Conservation (phyloP, 2,888 invertebrate species). For the Anthophora plumipes region DNA sequence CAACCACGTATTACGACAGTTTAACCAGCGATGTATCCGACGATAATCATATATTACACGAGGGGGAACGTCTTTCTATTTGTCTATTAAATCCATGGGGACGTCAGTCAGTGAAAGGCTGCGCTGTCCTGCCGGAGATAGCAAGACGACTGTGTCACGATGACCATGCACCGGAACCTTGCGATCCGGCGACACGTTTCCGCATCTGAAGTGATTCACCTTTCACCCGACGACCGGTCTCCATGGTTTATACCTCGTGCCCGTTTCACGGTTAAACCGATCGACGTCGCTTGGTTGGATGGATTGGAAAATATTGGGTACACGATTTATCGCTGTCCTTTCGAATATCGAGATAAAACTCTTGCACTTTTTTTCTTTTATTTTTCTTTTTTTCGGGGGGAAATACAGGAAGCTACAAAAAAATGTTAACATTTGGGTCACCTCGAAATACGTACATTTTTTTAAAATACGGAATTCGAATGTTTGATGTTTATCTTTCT, state of each 20-base stretch:
- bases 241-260: neutral
- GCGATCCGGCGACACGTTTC: slow-evolving; percentile 47
- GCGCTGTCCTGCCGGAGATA: slow-evolving; percentile 30
- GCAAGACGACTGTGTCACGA: slow-evolving; percentile 53
- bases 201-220: slow-evolving; percentile 53
- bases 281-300: neutral
- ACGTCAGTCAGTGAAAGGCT: slow-evolving; percentile 53
- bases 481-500: no score
- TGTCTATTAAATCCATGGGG: slow-evolving; percentile 46
- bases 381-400: neutral
- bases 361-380: no score
- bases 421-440: no score
- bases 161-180: slow-evolving; percentile 50
- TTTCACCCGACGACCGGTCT: slow-evolving; percentile 27
- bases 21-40: slow-evolving; percentile 38
- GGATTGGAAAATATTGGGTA: neutral
- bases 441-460: no score
- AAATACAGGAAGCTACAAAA: neutral
- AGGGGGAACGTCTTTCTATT: slow-evolving; percentile 48
- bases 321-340: neutral
- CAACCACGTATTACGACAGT: slow-evolving; percentile 48
- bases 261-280: slow-evolving; percentile 2
- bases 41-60: slow-evolving; percentile 50
- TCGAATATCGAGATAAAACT: neutral
- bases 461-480: no score